Base-by-base conservation (phyloP, 2,797 vertebrate species). In the Lepus oiostolus region DNA sequence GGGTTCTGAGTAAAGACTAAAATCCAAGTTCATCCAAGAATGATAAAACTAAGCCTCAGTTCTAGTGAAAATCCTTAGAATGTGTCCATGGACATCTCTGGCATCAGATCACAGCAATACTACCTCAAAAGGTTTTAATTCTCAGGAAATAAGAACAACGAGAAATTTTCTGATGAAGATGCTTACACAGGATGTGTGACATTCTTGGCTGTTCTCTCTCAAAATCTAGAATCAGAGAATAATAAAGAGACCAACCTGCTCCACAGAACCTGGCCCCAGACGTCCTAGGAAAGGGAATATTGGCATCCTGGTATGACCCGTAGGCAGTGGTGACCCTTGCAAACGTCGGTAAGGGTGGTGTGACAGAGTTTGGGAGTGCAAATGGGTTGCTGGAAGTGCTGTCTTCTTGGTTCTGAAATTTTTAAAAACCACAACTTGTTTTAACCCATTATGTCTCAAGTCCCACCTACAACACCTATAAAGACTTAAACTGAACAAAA, bases 181-280 rank as follows among this genome's bases (percentile, higher is more conserved):
- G 9, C 58, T 85, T 74, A 81, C 22, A 63, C 0, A 91, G 77
- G 77, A 81, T 21, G 90, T 7, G 84, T 5, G 10, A 77, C 42
- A 88, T 42, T 80, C 93, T 85, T 76, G 38, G 84, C 32, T 80
- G 16, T 21, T 82, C 14, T 68, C 14, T 75, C 87, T 88, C 71
- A 47, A 91, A 84, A 80, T 80, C 71, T 70, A 75, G 32, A 97
- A 74, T 88, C 70, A 91, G 62, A 95, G 32, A 92, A 85, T 13
- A 96, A 92, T 0, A 14, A 83, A 28, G 1, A 88, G 32, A 94
- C 98, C 96, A 63, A 99, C 99, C 99, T 98, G 99, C 99, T 92
- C 99, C 99, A 88, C 99, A 99, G 98, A 99, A 99, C 80, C 99
- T 99, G 60, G 99, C 99, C 47, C 99, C 99, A 0, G 99, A 99